Conservation (phyloP, 2,113 vertebrate species). For the Salvelinus sp. region DNA sequence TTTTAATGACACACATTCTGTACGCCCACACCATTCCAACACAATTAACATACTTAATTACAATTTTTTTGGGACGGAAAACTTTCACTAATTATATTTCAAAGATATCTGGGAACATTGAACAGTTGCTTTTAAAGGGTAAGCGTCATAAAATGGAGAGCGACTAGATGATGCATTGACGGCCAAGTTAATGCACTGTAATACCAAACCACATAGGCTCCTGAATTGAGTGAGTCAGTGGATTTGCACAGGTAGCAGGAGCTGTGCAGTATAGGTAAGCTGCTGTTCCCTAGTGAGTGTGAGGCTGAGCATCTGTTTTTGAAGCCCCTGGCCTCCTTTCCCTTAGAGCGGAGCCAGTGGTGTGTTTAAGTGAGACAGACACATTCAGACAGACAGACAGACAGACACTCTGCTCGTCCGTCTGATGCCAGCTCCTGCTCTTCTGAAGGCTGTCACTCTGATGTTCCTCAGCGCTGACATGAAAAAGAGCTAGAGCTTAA, state of each 20-base stretch:
- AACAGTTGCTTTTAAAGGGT: no score
- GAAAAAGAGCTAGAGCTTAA: constrained; percentile 15
- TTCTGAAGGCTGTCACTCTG: constrained; percentile 53
- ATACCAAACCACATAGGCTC: not conserved
- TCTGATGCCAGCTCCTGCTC: constrained; percentile 38
- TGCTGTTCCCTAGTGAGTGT: not conserved
- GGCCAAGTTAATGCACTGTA: no score
- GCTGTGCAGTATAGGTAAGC: constrained; percentile 36
- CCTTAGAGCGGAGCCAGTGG: constrained; percentile 19
- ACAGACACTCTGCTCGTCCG: constrained; percentile 41
- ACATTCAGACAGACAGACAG: constrained; percentile 30
- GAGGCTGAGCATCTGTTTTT: not conserved
- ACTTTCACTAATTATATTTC: no score
- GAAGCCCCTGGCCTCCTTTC: not conserved
- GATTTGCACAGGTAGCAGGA: constrained; percentile 9
- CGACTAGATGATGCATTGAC: no score
- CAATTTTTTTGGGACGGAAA: no score
- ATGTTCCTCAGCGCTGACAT: constrained; percentile 17
- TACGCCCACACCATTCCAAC: no score
- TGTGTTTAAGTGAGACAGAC: constrained; percentile 36
- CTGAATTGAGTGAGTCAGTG: not conserved
- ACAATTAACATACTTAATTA: no score
- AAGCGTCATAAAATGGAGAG: no score
- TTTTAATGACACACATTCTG: no score
- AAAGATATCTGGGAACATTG: not conserved